Evolutionary conservation across 2,888 invertebrate genomes (phyloP).

Genomic region (Cataglyphis cursor): DNA sequence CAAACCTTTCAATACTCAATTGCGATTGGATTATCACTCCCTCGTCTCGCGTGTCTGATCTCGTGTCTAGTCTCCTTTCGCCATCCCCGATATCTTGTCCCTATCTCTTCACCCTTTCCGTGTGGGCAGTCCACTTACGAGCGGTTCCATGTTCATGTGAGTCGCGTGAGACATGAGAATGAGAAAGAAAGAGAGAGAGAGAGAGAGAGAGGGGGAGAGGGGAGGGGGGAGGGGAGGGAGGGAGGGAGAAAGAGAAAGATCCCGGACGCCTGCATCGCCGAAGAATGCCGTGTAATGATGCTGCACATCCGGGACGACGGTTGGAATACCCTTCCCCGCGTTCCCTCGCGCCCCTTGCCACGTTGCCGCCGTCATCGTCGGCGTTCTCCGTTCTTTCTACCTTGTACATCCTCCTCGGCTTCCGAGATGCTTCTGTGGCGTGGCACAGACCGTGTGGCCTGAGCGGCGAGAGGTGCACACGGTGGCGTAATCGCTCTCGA

Average conservation of each 20-base stretch:
- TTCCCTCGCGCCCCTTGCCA: constrained; percentile 18
- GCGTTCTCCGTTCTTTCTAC: constrained; percentile 50
- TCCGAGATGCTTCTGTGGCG: constrained; percentile 55
- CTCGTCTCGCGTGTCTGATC: background rate
- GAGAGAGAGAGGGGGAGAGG: constrained; percentile 24
- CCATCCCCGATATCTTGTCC: background rate
- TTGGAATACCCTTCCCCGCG: constrained; percentile 57
- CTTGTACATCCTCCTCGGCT: constrained; percentile 49
- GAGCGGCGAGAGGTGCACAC: constrained; percentile 67
- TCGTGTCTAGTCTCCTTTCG: background rate
- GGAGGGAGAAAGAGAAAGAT: constrained; percentile 35
- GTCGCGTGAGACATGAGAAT: constrained; percentile 15
- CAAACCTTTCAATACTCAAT: background rate
- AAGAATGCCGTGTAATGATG: constrained; percentile 82
- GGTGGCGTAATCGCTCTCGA: constrained; percentile 71
- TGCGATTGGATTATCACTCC: constrained; percentile 20
- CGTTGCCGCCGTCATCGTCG: constrained; percentile 51
- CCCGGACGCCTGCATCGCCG: constrained; percentile 67
- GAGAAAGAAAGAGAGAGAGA: constrained; percentile 1
- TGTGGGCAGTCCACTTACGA: constrained; percentile 24
- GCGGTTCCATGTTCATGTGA: constrained; percentile 10
- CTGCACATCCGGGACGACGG: constrained; percentile 79
- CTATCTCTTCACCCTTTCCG: constrained; percentile 16
- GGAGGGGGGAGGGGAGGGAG: constrained; percentile 35
- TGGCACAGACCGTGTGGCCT: constrained; percentile 50